These are phyloP conservation scores for Halcyon badia DNA, from an alignment of 2,797 vertebrate genomes.

Conservation along the genomic window DNA sequence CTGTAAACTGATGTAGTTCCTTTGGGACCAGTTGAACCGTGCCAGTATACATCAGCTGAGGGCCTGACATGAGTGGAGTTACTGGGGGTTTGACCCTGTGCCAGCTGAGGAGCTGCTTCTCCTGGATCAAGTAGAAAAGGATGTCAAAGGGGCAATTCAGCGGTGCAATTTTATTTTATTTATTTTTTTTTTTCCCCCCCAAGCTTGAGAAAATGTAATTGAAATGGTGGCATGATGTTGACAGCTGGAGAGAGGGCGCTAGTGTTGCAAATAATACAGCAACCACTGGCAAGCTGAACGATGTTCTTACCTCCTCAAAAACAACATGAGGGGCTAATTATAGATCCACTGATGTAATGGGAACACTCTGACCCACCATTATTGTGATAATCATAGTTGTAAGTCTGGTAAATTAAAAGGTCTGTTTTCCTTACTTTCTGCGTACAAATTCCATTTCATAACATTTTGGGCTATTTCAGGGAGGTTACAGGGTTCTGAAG, in stretches of 20 bases:
- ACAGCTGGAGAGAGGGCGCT: neutral
- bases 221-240: neutral
- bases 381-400: constrained; percentile 25
- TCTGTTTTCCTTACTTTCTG: constrained; percentile 36
- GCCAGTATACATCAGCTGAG: neutral
- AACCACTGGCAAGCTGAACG: neutral
- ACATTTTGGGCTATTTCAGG: constrained; percentile 7
- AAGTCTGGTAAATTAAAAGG: constrained; percentile 19
- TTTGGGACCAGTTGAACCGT: neutral
- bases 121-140: neutral
- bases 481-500: neutral
- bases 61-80: neutral
- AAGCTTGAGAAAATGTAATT: neutral
- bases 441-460: neutral
- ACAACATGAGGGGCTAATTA: constrained; percentile 22
- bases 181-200: neutral
- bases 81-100: neutral
- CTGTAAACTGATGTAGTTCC: constrained; percentile 3
- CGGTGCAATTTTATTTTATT: neutral
- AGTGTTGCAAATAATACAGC: neutral
- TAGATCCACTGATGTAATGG: constrained; percentile 1
- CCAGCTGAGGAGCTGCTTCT: neutral
- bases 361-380: constrained; percentile 35
- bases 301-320: constrained; percentile 6
- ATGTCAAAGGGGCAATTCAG: neutral